Base-by-base conservation (phyloP, 2,888 invertebrate species). In the Sarcophaga subvicina region DNA sequence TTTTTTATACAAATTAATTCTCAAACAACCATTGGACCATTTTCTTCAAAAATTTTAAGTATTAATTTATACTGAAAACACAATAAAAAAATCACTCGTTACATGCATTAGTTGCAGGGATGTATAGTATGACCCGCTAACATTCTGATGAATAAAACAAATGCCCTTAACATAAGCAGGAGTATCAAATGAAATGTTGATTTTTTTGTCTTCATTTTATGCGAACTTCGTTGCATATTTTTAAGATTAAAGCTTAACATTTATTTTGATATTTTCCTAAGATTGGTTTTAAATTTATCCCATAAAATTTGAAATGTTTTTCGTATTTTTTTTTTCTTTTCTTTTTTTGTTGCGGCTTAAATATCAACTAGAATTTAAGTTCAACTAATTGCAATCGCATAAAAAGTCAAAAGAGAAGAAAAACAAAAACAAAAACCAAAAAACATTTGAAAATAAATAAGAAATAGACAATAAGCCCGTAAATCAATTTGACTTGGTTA, bases 371-470 rank as follows among this genome's bases (percentile, higher is more conserved):
- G 37, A 76, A 76, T 80, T 80, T 80, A 71, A 80, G 47, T 22
- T 59, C 60, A 80, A 77, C 85, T 77, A 73, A 81, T 80, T 85
- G 77, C 69, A 64, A 81, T 14, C 47, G 25, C 72, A 69, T 59
- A 37, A 81, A 76, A 64, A 77, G 11, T 69, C 69, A 69, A 77
- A 54, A 67, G 64, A 8, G 62, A 17, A 62, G 17, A 27, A 60
- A 71, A 49, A n/a, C 60, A 1, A 64, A 59, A 14, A n/a, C n/a
- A 59, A 73, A 62, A 72, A 27, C 4, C 49, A 63, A 70, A 66
- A 59, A 70, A 12, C 62, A 22, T 60, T 54, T 54, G 5, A 12
- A 54, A 17, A 54, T 14, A 54, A 54, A 54, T 14, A 54, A 54
- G 17, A 54, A 54, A 54, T 14, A 14, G 37, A 76, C 45, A 64